phyloP scores from a whole-genome alignment of 2,113 vertebrate genomes.

The Sapayoa aenigma region DNA sequence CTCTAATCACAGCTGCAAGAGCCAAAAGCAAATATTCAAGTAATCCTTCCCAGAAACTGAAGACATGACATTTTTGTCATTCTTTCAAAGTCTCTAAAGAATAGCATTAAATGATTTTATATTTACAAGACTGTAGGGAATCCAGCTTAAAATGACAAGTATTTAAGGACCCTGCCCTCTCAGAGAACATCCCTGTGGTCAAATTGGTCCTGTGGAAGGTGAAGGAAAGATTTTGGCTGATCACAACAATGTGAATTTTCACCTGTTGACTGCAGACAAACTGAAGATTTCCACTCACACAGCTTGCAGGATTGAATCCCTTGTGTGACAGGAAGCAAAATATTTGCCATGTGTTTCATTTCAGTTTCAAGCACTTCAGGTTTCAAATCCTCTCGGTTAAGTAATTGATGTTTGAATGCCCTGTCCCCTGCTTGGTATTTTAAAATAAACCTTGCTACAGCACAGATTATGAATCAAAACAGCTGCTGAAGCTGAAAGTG shows the following conservation, averaged over 20 bases:
- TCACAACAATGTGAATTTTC: conserved; percentile 9
- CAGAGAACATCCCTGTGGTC: neutral
- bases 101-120: neutral
- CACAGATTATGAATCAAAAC: conserved; percentile 52
- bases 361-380: conserved; percentile 51
- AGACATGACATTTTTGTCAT: neutral
- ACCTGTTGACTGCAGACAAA: neutral
- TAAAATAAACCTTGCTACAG: conserved; percentile 61
- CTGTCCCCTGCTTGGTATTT: conserved; percentile 53
- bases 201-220: neutral
- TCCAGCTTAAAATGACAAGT: neutral
- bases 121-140: neutral
- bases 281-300: neutral
- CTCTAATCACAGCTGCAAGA: neutral
- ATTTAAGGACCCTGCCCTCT: neutral
- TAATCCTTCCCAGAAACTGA: neutral
- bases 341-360: conserved; percentile 50
- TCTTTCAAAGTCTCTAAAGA: neutral
- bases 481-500: conserved; percentile 4
- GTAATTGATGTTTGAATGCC: conserved; percentile 59
- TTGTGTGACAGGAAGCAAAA: conserved; percentile 44
- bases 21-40: neutral
- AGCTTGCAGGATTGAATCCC: neutral
- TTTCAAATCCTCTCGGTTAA: conserved; percentile 54
- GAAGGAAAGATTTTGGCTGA: neutral